phyloP scores from a whole-genome alignment of 2,113 vertebrate genomes.

The Xiphophorus maculatus region DNA sequence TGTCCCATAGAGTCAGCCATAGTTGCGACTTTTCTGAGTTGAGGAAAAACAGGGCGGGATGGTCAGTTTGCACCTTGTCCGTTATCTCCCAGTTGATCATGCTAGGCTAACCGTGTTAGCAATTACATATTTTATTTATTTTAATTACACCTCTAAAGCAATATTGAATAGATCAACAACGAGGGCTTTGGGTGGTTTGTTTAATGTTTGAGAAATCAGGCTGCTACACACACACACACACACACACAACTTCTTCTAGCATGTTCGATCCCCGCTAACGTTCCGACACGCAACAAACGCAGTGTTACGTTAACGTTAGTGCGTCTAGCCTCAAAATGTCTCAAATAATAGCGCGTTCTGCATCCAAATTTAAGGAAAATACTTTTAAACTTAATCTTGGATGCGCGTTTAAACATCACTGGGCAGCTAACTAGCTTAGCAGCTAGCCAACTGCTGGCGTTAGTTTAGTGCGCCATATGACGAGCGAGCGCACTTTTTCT shows the following conservation, averaged over 20 bases:
- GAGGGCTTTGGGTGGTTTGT: neutral
- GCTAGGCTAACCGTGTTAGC: neutral
- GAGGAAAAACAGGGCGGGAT: slow-evolving; percentile 59
- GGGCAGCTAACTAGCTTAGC: neutral
- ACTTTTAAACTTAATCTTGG: fast-evolving
- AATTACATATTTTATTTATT: neutral
- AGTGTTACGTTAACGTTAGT: neutral
- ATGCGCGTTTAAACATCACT: neutral
- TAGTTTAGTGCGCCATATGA: slow-evolving; percentile 61
- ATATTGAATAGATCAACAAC: neutral
- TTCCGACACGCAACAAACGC: neutral
- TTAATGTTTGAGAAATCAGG: neutral
- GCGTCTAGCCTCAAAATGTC: fast-evolving
- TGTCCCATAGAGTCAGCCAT: slow-evolving; percentile 55
- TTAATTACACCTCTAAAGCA: neutral
- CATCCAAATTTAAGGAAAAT: neutral
- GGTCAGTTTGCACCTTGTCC: slow-evolving; percentile 57
- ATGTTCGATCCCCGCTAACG: slow-evolving; percentile 31
- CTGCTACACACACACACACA: slow-evolving; percentile 1
- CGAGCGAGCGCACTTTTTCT: slow-evolving; percentile 65
- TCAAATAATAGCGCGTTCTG: too few species aligned
- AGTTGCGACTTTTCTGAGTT: slow-evolving; percentile 48
- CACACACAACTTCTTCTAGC: slow-evolving; percentile 28
- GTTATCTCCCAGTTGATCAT: neutral
- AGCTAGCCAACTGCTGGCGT: slow-evolving; percentile 16